phyloP scores from a whole-genome alignment of 2,797 vertebrate species.

The Tragopan temminckii region DNA sequence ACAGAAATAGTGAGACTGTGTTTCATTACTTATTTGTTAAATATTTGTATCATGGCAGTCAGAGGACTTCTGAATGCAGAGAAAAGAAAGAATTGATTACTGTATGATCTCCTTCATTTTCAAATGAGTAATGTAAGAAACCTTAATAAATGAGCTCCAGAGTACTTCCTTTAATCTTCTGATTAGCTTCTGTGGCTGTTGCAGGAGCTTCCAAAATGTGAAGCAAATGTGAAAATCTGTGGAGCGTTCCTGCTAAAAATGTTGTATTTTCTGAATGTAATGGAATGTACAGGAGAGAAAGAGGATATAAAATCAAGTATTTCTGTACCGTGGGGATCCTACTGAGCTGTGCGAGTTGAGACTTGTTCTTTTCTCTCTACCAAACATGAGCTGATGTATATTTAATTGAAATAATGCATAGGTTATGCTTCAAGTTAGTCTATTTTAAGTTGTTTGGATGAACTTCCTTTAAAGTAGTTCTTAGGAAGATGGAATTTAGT shows the following conservation, averaged over 20 bases:
- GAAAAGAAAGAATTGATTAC: neutral
- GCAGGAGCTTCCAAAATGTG: neutral
- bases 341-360: conserved; percentile 10
- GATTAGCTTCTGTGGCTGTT: neutral
- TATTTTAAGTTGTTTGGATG: neutral
- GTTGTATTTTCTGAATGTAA: neutral
- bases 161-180: neutral
- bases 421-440: neutral
- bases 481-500: neutral
- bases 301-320: neutral
- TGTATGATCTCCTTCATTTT: neutral
- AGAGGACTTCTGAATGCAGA: neutral
- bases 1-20: neutral
- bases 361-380: neutral
- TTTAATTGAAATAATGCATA: neutral
- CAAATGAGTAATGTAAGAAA: neutral
- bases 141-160: neutral
- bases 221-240: neutral
- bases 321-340: neutral
- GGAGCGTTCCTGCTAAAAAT: neutral
- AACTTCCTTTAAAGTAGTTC: neutral
- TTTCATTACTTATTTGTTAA: neutral
- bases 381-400: neutral
- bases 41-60: neutral
- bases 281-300: neutral